Evolutionary conservation across 2,113 vertebrate genomes (phyloP).

Genomic region (Todiramphus chloris): DNA sequence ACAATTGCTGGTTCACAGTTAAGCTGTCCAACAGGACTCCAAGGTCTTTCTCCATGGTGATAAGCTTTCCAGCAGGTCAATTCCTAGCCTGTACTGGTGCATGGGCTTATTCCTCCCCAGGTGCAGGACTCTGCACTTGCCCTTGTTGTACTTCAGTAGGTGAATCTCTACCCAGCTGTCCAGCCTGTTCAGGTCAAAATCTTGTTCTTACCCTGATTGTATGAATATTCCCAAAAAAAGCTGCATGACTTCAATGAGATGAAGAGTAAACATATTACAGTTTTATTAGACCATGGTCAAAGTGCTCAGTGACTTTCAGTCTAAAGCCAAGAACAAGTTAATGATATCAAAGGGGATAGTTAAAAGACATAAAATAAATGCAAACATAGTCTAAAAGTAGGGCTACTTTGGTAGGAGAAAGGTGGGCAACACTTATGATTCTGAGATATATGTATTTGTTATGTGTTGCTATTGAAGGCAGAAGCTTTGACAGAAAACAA

Average conservation of each 20-base stretch:
- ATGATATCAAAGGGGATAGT: neutral
- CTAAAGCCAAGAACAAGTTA: neutral
- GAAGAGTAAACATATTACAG: neutral
- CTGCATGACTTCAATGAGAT: neutral
- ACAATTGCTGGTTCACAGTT: neutral
- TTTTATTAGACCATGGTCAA: neutral
- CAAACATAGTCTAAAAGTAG: neutral
- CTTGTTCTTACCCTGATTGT: neutral
- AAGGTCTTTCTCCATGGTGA: neutral
- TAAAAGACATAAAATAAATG: neutral
- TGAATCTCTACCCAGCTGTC: neutral
- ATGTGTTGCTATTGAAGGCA: neutral
- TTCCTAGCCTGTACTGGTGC: neutral
- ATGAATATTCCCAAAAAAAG: neutral
- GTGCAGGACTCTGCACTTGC: neutral
- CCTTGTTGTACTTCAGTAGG: neutral
- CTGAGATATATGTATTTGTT: neutral
- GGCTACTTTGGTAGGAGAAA: neutral
- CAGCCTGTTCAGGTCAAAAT: neutral
- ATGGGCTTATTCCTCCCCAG: neutral
- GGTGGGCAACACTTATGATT: neutral
- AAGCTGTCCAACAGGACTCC: neutral
- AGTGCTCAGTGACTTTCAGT: neutral
- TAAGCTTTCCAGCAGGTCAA: neutral
- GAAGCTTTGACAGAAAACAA: neutral